Conservation (phyloP, 1,140 invertebrate genomes). For the Hylyphantes graminicola region DNA sequence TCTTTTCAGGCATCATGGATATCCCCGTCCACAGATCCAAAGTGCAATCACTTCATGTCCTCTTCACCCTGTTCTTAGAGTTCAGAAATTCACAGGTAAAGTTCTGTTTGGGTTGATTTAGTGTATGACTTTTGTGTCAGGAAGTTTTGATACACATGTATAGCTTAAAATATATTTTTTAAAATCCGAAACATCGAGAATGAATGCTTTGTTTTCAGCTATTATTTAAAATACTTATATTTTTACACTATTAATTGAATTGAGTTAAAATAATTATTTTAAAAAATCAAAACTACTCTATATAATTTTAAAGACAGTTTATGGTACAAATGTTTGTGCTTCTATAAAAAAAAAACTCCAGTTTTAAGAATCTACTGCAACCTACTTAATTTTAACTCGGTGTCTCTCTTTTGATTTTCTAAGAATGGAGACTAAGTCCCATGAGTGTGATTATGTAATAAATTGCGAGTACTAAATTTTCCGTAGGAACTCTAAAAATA, state of each 20-base stretch:
- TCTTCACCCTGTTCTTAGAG: conserved; percentile 87
- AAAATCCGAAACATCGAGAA: not conserved
- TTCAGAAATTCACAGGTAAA: conserved; percentile 72
- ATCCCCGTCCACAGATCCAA: conserved; percentile 85
- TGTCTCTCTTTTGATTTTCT: too few species aligned
- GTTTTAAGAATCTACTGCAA: too few species aligned
- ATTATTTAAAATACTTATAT: too few species aligned
- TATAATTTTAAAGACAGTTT: not conserved
- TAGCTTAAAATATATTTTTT: not conserved
- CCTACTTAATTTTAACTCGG: too few species aligned
- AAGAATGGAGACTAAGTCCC: too few species aligned
- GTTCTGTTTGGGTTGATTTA: conserved; percentile 61
- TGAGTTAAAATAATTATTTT: not conserved
- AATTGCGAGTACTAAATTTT: too few species aligned
- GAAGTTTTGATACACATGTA: not conserved
- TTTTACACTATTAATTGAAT: not conserved
- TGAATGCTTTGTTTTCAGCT: too few species aligned
- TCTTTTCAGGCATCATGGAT: conserved; percentile 77
- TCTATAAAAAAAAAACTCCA: too few species aligned
- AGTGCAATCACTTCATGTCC: conserved; percentile 88
- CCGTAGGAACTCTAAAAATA: too few species aligned
- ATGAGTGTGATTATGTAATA: too few species aligned
- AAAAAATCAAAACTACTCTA: not conserved
- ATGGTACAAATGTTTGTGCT: not conserved
- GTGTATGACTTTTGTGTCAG: not conserved